Evolutionary conservation across 35 echinoderm and acorn worm genomes (phyloP).

Genomic region (Ptychodera flava): DNA sequence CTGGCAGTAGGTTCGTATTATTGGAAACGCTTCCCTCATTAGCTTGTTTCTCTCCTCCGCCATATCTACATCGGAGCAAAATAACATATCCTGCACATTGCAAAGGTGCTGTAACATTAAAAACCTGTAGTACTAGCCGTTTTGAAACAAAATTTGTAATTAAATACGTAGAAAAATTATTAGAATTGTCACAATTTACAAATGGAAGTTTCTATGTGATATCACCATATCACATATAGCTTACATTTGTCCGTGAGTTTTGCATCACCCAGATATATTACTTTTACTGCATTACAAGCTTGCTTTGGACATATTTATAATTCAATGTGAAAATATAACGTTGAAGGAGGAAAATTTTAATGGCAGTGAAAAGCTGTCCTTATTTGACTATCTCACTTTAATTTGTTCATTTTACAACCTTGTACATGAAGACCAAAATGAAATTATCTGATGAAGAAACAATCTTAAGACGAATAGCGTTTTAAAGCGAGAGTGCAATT

Average conservation of each 20-base stretch:
- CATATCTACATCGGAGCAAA: slow-evolving; percentile 39
- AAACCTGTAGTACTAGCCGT: background rate
- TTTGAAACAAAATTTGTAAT: background rate
- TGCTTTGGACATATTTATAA: too few species aligned
- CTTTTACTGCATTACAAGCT: too few species aligned
- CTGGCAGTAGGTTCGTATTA: slow-evolving; percentile 57
- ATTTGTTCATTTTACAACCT: too few species aligned
- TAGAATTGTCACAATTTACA: background rate
- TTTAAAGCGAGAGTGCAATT: too few species aligned
- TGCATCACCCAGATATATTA: too few species aligned
- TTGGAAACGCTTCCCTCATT: slow-evolving; percentile 55
- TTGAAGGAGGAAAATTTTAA: too few species aligned
- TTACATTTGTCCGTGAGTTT: background rate
- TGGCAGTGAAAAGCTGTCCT: too few species aligned
- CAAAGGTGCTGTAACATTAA: background rate
- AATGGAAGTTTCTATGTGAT: background rate
- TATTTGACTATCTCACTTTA: too few species aligned
- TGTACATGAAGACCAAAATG: too few species aligned
- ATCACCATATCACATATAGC: background rate
- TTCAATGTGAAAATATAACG: too few species aligned
- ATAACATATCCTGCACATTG: background rate
- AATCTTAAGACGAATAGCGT: too few species aligned
- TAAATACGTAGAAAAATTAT: background rate
- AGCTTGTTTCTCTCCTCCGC: slow-evolving; percentile 63
- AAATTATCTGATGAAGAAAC: too few species aligned